Conservation (phyloP, 92 coral and sea anemone genomes). For the Bergia puertoricense region DNA sequence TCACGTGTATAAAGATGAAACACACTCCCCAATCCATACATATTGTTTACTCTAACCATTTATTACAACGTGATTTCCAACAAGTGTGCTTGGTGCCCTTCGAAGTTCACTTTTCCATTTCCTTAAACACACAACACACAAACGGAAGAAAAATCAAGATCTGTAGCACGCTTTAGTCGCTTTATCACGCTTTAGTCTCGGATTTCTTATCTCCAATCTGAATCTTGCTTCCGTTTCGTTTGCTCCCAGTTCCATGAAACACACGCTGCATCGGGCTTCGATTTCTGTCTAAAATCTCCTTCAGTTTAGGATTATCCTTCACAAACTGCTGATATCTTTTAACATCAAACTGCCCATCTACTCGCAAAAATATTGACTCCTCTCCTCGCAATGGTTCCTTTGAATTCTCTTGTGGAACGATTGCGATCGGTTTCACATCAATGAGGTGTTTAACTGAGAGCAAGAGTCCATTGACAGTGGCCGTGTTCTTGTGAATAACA, state of each 20-base stretch:
- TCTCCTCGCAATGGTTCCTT: slow-evolving; percentile 33
- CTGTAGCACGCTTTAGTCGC: too few species aligned
- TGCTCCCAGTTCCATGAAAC: too few species aligned
- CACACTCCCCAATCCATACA: too few species aligned
- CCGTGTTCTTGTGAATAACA: slow-evolving; percentile 89
- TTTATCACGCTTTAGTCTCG: too few species aligned
- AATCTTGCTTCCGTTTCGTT: too few species aligned
- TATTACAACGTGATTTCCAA: background rate
- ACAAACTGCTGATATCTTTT: slow-evolving; percentile 61
- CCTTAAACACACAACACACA: background rate
- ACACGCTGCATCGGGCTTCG: background rate
- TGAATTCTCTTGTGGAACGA: slow-evolving; percentile 39
- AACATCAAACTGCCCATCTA: slow-evolving; percentile 80
- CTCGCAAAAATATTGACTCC: slow-evolving; percentile 68
- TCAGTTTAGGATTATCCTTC: slow-evolving; percentile 51
- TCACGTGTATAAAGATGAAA: too few species aligned
- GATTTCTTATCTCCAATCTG: too few species aligned
- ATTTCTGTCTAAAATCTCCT: slow-evolving; percentile 6
- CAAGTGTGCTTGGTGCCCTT: background rate
- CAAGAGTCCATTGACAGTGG: slow-evolving; percentile 87
- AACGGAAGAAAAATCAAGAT: background rate
- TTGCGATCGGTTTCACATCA: slow-evolving; percentile 72
- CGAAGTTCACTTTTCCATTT: background rate
- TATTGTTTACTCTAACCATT: too few species aligned
- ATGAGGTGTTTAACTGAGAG: slow-evolving; percentile 85